Evolutionary conservation across 2,888 invertebrate species (phyloP).

Genomic region (Leptinotarsa peninsularis): DNA sequence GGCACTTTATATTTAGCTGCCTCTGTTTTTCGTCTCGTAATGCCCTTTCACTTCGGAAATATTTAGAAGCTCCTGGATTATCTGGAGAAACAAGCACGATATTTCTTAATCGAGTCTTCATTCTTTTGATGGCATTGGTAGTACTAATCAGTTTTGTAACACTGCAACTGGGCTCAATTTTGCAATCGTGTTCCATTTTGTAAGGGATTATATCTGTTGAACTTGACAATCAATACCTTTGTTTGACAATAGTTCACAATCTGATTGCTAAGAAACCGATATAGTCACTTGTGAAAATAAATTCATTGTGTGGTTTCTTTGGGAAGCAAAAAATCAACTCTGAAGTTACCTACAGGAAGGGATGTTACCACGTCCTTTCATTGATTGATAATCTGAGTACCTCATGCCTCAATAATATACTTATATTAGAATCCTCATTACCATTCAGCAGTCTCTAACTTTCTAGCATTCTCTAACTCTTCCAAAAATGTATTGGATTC

Average conservation of each 20-base stretch:
- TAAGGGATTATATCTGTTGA: background rate
- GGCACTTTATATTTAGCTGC: slow-evolving; percentile 33
- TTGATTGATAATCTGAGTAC: too few relatives aligned
- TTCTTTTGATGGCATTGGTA: background rate
- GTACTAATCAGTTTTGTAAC: background rate
- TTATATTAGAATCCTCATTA: too few relatives aligned
- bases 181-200: background rate
- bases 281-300: background rate
- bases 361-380: too few relatives aligned
- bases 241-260: slow-evolving; percentile 2
- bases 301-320: background rate
- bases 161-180: background rate
- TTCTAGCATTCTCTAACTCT: too few relatives aligned
- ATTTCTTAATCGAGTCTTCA: background rate
- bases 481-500: too few relatives aligned
- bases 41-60: slow-evolving; percentile 45
- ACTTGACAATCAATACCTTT: background rate
- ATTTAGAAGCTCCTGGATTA: slow-evolving; percentile 21
- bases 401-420: too few relatives aligned
- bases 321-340: too few relatives aligned
- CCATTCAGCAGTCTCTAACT: too few relatives aligned
- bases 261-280: background rate
- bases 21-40: slow-evolving; percentile 42
- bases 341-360: too few relatives aligned
- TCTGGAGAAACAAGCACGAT: slow-evolving; percentile 12